phyloP scores from a whole-genome alignment of 37 sponge, comb jelly and placozoan species.

The Diacarnus erythraeanus region DNA sequence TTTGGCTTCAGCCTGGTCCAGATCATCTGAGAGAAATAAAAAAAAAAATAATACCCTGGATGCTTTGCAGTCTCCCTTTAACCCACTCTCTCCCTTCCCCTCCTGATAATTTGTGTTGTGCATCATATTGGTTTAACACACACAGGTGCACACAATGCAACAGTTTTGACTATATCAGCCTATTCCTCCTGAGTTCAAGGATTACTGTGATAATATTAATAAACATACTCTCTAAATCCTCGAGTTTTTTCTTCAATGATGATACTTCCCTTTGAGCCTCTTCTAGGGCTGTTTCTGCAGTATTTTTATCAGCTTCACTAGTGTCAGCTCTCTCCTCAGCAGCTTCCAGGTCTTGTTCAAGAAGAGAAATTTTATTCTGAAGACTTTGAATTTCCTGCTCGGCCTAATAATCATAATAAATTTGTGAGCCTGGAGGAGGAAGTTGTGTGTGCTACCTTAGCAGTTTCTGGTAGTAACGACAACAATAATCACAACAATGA shows the following conservation, averaged over 20 bases:
- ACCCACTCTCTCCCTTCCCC: not conserved
- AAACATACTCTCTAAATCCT: constrained; percentile 44
- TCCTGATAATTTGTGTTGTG: too few relatives aligned
- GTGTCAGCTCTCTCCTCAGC: constrained; percentile 46
- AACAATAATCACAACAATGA: too few relatives aligned
- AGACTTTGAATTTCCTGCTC: constrained; percentile 49
- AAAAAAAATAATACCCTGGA: not conserved
- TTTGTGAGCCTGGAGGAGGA: too few relatives aligned
- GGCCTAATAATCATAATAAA: constrained; percentile 15
- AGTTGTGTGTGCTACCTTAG: too few relatives aligned
- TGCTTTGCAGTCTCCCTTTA: not conserved
- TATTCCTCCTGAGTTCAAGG: not conserved
- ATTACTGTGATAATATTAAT: not conserved
- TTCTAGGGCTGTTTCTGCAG: constrained; percentile 2
- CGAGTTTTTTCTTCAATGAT: constrained; percentile 13
- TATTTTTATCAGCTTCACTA: not conserved
- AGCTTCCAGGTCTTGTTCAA: constrained; percentile 62
- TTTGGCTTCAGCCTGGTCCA: constrained; percentile 61
- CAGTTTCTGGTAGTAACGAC: too few relatives aligned
- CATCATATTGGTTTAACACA: not conserved
- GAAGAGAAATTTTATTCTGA: constrained; percentile 44
- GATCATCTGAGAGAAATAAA: constrained; percentile 44
- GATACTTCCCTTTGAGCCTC: constrained; percentile 23
- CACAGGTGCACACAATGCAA: not conserved
- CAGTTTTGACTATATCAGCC: not conserved